phyloP scores from a whole-genome alignment of 30 jellyfish, hydroid and myxozoan species.

The Turritopsis rubra region DNA sequence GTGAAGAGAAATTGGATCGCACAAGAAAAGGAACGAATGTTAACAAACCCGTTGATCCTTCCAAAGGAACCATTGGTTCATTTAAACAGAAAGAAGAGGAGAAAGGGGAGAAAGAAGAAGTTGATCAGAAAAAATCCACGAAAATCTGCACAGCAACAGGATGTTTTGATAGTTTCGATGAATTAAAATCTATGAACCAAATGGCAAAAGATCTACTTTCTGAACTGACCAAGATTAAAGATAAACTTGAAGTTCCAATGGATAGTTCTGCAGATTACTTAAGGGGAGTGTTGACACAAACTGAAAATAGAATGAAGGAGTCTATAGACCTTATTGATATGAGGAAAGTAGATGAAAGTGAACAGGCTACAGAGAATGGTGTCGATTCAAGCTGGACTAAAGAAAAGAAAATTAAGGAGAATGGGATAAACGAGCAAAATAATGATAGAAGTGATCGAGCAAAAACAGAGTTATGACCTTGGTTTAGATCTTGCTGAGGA shows the following conservation, averaged over 20 bases:
- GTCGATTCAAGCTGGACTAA: not conserved
- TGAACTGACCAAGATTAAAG: not conserved
- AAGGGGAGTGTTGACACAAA: not conserved
- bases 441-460: not conserved
- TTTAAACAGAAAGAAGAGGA: not conserved
- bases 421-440: not conserved
- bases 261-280: not conserved
- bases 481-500: not conserved
- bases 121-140: not conserved
- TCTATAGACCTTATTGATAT: not conserved
- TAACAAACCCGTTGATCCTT: not conserved
- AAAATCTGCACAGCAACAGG: constrained; percentile 1
- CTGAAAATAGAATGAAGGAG: not conserved
- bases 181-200: not conserved
- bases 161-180: not conserved
- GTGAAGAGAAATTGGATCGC: not conserved
- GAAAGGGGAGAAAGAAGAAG: not conserved
- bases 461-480: not conserved
- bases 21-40: not conserved
- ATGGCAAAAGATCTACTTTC: not conserved
- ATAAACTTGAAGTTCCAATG: not conserved
- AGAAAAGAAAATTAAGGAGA: not conserved
- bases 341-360: too few species aligned
- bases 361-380: not conserved
- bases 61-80: not conserved